Percentiles rank a stretch among this genome's conserved stretches.
Evolutionary conservation across 2,888 invertebrate species (phyloP).

Genomic region (Achlya flavicornis): DNA sequence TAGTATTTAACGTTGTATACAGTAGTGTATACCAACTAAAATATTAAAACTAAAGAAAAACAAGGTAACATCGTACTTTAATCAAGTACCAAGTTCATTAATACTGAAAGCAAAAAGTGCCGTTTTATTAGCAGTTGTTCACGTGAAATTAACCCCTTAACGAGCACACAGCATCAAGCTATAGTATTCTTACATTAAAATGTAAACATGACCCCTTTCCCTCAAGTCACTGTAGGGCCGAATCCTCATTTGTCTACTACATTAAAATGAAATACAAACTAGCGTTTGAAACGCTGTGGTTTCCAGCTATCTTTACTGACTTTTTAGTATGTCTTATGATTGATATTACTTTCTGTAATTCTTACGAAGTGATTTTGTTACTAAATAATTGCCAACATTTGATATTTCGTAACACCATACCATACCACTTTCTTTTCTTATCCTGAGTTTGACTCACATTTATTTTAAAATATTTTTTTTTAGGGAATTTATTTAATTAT

Average conservation of each 20-base stretch:
- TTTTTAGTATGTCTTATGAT: too few species aligned
- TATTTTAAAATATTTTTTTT: too few species aligned
- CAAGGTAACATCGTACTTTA: constrained; percentile 26
- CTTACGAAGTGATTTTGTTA: too few species aligned
- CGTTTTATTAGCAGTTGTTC: constrained; percentile 53
- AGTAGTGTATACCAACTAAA: not conserved
- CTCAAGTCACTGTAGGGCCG: constrained; percentile 64
- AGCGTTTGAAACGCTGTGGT: constrained; percentile 45
- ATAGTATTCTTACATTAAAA: constrained; percentile 78
- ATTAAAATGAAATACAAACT: constrained; percentile 48
- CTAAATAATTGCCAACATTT: too few species aligned
- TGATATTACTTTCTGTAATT: too few species aligned
- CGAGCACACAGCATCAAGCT: constrained; percentile 54
- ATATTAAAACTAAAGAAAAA: not conserved
- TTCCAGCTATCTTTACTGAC: not conserved
- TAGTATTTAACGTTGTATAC: not conserved
- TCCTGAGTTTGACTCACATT: too few species aligned
- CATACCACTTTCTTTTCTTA: too few species aligned
- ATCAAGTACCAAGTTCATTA: constrained; percentile 63
- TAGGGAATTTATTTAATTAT: too few species aligned
- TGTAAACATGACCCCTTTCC: constrained; percentile 76
- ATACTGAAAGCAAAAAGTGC: constrained; percentile 67
- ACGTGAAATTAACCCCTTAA: constrained; percentile 72
- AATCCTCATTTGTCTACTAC: constrained; percentile 75
- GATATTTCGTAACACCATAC: too few species aligned